These are phyloP conservation scores for Pandemis heparana DNA, from an alignment of 2,888 invertebrate genomes.

Conservation along the genomic window DNA sequence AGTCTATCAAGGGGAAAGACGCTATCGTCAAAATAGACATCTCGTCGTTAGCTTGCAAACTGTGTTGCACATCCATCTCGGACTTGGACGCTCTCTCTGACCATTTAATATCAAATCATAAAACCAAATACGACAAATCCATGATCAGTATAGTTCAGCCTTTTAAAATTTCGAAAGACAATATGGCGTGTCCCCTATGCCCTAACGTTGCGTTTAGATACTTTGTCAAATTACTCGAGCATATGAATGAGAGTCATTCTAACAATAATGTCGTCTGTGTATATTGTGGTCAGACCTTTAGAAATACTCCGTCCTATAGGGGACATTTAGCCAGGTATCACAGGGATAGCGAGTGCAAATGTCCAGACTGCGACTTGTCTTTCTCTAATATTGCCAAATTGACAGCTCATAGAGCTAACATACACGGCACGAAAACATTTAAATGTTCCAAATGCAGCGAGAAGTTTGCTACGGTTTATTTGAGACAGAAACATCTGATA, in stretches of 20 bases:
- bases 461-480: conserved; percentile 40
- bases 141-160: conserved; percentile 43
- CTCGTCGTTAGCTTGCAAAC: conserved; percentile 40
- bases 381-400: conserved; percentile 49
- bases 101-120: conserved; percentile 43
- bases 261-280: conserved; percentile 45
- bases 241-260: conserved; percentile 46
- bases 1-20: conserved; percentile 42
- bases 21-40: conserved; percentile 45
- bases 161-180: conserved; percentile 45
- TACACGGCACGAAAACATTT: conserved; percentile 37
- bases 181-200: conserved; percentile 41
- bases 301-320: conserved; percentile 44
- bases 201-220: conserved; percentile 42
- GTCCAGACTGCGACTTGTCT: conserved; percentile 61
- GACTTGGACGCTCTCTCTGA: conserved; percentile 40
- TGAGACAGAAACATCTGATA: conserved; percentile 42
- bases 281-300: conserved; percentile 45
- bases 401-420: conserved; percentile 39
- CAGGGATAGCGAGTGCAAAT: conserved; percentile 36
- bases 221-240: conserved; percentile 45
- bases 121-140: conserved; percentile 41
- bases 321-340: conserved; percentile 45
- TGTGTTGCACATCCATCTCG: conserved; percentile 34
- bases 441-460: conserved; percentile 44